Evolutionary conservation across 2,888 invertebrate genomes (phyloP), one percentile per base, ranked within the genome.

Genomic region (Erebia aethiops): DNA sequence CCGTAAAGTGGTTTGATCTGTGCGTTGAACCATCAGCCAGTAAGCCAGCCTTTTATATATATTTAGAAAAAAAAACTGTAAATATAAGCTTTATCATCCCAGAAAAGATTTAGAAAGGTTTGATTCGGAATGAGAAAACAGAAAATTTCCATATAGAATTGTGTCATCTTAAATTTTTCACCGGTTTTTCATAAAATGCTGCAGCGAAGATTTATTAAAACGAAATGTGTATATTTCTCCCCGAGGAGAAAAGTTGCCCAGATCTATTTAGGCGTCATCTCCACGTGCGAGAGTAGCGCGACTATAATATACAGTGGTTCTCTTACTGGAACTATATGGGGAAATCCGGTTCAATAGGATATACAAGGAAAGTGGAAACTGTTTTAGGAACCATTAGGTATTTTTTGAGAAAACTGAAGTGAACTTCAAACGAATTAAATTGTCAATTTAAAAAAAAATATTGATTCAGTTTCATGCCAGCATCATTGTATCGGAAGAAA

Each of bases 141-240:
- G 46, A 11, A 46, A 49, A 13, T 46, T 49, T 18, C 46, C 46
- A 16, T 16, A 18, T 61, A 21, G 46, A 46, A 61, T 43, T 21
- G 43, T 46, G 61, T 61, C 61, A 49, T 61, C 61, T 61, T 61
- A 61, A 16, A 60, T n/a, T 16, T 60, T 41, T 16, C 60, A 41
- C 60, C 10, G n/a, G 35, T 60, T 60, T 58, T 61, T 21, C 43
- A n/a, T 61, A 13, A 18, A 46, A 61, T 61, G 13, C 46, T 16
- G 16, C 43, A 21, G 21, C 14, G 21, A 62, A 46, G 21, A 62
- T 62, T 62, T 62, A 62, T 62, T 62, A 62, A 62, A 46, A 62
- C 16, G 46, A 62, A 62, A 46, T 46, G 60, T 60, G 43, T 18
- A 61, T 13, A 21, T 46, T 18, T 49, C 46, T 62, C 46, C 18